Conservation (phyloP, 2,113 vertebrate species). For the Pipa parva region DNA sequence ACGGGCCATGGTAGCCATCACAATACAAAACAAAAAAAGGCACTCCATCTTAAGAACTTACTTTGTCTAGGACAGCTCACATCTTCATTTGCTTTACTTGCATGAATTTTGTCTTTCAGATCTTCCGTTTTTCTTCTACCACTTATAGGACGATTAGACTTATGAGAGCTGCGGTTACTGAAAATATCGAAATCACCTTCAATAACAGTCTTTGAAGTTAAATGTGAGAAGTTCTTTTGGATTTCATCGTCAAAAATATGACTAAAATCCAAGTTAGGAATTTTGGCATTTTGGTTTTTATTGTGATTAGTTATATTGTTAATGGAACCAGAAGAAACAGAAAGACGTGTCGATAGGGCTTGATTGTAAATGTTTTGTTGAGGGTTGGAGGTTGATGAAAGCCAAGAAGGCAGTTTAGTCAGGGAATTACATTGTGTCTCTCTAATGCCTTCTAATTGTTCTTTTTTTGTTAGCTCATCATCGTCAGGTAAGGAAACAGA, state of each 20-base stretch:
- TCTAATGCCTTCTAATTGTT: conserved; percentile 59
- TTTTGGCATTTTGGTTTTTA: conserved; percentile 43
- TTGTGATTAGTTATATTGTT: conserved; percentile 41
- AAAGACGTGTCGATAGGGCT: conserved; percentile 59
- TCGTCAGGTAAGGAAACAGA: conserved; percentile 45
- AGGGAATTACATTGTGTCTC: conserved; percentile 59
- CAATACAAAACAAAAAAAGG: too few relatives aligned
- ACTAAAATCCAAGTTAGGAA: conserved; percentile 46
- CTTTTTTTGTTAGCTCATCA: conserved; percentile 49
- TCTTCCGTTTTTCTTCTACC: conserved; percentile 68
- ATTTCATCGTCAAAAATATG: conserved; percentile 40
- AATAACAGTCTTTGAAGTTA: conserved; percentile 9
- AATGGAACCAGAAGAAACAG: conserved; percentile 66
- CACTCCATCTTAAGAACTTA: too few relatives aligned
- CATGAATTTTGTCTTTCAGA: conserved; percentile 43
- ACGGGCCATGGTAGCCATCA: too few relatives aligned
- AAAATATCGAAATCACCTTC: conserved; percentile 51
- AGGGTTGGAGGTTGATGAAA: conserved; percentile 61
- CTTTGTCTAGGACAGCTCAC: conserved; percentile 47
- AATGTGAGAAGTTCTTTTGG: conserved; percentile 29
- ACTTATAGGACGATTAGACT: conserved; percentile 59
- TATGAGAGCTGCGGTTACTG: conserved; percentile 28
- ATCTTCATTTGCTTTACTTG: conserved; percentile 27
- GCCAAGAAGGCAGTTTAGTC: conserved; percentile 69
- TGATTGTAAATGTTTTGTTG: conserved; percentile 48